phyloP scores from a whole-genome alignment of 2,113 vertebrate genomes.

The Progne subis region DNA sequence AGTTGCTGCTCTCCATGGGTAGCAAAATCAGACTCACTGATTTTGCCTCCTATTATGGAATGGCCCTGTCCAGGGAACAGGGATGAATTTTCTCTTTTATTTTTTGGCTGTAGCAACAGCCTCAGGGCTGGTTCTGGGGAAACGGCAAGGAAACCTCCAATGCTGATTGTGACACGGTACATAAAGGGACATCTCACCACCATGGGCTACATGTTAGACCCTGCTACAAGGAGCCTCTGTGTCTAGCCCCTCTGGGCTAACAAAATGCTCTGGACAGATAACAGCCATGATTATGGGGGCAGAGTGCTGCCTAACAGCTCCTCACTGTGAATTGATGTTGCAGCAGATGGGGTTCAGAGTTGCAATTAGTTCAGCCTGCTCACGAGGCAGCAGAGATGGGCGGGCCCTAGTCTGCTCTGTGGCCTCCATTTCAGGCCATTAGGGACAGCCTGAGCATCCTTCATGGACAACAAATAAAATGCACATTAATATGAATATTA shows the following conservation, averaged over 20 bases:
- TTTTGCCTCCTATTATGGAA: neutral
- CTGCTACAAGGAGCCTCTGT: neutral
- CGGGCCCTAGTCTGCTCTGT: neutral
- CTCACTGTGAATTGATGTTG: neutral
- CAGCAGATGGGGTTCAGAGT: neutral
- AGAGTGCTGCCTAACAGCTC: neutral
- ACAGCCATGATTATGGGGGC: neutral
- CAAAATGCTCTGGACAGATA: neutral
- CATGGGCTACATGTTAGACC: fast-evolving
- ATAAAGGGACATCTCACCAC: neutral
- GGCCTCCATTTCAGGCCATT: neutral
- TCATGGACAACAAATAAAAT: neutral
- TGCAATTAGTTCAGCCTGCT: neutral
- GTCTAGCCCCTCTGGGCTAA: neutral
- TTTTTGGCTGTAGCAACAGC: neutral
- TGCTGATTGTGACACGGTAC: neutral
- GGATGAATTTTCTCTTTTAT: neutral
- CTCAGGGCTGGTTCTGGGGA: neutral
- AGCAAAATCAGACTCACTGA: neutral
- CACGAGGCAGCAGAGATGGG: neutral
- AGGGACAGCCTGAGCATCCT: neutral
- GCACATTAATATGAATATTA: neutral
- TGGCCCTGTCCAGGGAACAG: neutral
- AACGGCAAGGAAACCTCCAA: neutral
- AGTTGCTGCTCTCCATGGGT: neutral